Evolutionary conservation across 2,797 vertebrate species (phyloP).

Genomic region (Lacerta bilineata): DNA sequence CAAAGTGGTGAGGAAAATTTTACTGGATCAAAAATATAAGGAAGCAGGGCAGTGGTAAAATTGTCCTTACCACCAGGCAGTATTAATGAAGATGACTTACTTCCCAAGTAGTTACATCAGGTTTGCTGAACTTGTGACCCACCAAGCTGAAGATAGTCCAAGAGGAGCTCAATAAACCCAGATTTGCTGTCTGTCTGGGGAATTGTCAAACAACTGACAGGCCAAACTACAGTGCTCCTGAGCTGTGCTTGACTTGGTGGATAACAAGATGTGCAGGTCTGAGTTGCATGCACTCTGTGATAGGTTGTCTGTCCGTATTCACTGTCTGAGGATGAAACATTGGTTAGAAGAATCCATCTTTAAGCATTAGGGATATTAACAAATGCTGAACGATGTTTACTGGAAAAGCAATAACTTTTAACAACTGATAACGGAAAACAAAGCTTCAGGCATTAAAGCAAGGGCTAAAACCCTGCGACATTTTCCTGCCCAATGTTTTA

Average conservation of each 20-base stretch:
- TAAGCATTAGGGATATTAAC: not conserved
- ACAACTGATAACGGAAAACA: constrained; percentile 30
- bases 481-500: constrained; percentile 53
- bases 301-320: not conserved
- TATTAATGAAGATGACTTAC: not conserved
- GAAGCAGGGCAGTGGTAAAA: not conserved
- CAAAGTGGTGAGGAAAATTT: not conserved
- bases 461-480: constrained; percentile 37
- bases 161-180: not conserved
- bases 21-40: not conserved
- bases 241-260: not conserved
- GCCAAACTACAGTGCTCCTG: not conserved
- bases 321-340: too few species aligned
- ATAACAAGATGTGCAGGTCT: not conserved
- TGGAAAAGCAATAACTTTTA: not conserved
- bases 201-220: not conserved
- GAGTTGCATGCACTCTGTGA: not conserved
- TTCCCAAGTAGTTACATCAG: not conserved
- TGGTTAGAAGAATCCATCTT: not conserved
- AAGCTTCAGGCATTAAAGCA: constrained; percentile 45
- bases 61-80: not conserved
- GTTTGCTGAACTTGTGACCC: not conserved
- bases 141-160: not conserved
- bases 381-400: not conserved
- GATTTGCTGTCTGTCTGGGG: not conserved